A percentile compares a stretch with the other conserved stretches of the same genome.
These are phyloP conservation scores for Drosophila micromelanica DNA, from an alignment of 1,140 invertebrate species.

Conservation along the genomic window DNA sequence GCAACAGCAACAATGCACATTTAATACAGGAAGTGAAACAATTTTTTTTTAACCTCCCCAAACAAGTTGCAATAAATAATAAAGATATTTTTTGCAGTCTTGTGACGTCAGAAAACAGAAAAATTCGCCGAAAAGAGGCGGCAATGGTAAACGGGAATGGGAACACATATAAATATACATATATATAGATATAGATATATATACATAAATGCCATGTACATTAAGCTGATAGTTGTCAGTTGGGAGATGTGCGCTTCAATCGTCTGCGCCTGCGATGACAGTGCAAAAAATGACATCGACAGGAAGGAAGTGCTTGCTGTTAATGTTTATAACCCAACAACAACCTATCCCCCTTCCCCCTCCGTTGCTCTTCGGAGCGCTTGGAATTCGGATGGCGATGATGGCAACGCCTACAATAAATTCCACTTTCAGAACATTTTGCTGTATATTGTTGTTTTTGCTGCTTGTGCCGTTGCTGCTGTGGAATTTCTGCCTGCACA, in stretches of 20 bases:
- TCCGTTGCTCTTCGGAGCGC: not conserved
- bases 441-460: not conserved
- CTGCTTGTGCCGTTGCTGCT: too few relatives aligned
- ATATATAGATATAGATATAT: not conserved
- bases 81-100: constrained; percentile 49
- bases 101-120: constrained; percentile 38
- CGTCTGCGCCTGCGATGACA: constrained; percentile 25
- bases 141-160: constrained; percentile 4
- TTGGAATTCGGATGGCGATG: constrained; percentile 24
- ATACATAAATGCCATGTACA: constrained; percentile 1
- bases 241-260: constrained; percentile 12
- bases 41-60: constrained; percentile 33
- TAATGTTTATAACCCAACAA: constrained; percentile 16
- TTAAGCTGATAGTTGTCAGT: constrained; percentile 14
- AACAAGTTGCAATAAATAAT: constrained; percentile 73
- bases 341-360: not conserved
- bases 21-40: constrained; percentile 59
- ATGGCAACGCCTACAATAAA: constrained; percentile 34
- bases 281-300: constrained; percentile 26
- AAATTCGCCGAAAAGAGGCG: not conserved
- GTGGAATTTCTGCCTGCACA: too few relatives aligned
- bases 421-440: not conserved
- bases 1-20: constrained; percentile 28
- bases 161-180: not conserved
- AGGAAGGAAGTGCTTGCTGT: constrained; percentile 44